Evolutionary conservation across 1,140 invertebrate species (phyloP), one percentile per base, ranked within the genome.

Genomic region (Chelonus insularis): DNA sequence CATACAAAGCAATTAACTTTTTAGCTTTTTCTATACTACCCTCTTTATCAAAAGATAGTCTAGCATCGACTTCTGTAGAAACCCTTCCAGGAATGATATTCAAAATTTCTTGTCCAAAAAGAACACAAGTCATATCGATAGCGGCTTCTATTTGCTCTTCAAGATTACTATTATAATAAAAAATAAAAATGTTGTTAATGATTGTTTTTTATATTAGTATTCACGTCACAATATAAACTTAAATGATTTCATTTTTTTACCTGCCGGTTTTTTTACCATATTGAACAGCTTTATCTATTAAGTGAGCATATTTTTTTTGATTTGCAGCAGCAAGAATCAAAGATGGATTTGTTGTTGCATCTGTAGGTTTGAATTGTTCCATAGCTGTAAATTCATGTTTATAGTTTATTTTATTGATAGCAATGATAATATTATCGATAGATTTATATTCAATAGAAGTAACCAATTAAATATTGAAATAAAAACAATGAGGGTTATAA

Each of bases 271-370:
- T 83, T 65, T 90, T 92, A 16, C 91, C 96, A 86, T 93, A 95
- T 62, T 89, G 86, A 8, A 98, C 86, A 47, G 97, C 96, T 77
- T 96, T 91, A 59, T 94, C 86, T 57, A 99, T 88, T 14, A 99
- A 81, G 62, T 88, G 83, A 70, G 92, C 86, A 78, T 99, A 99
- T 72, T 96, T 91, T 11, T 94, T 89, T 86, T 97, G 91, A 69
- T 86, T 90, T 16, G 96, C 91, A 9, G 97, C 97, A 62, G 92
- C 90, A 56, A 99, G 83, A 61, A 99, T 98, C 1, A 99, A 83
- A 1, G 97, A 98, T 6, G 98, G 97, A 83, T 99, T 99, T 16
- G 98, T 99, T 0, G 98, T 99, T 11, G 97, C 97, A 91, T 99
- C 97, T n/a, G 94, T 98, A 8, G 97, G 97, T 76, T 96, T 93